These are phyloP conservation scores for Dicycla oo DNA, from an alignment of 2,888 invertebrate genomes.

Conservation along the genomic window DNA sequence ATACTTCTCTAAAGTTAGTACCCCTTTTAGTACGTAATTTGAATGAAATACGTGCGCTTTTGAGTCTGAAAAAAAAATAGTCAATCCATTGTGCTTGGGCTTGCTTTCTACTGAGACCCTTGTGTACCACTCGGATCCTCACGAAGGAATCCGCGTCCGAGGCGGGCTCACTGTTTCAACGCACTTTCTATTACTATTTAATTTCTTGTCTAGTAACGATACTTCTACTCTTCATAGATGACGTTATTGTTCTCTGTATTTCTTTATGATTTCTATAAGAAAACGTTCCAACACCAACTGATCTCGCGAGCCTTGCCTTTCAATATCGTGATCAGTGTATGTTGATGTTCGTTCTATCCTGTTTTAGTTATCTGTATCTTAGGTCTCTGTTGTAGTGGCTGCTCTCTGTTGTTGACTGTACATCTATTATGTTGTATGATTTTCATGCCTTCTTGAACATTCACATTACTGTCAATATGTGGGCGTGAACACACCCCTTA, in stretches of 20 bases:
- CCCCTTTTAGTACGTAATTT: slow-evolving; percentile 81
- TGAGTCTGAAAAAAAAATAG: slow-evolving; percentile 75
- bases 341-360: slow-evolving; percentile 83
- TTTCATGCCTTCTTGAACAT: slow-evolving; percentile 90
- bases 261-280: slow-evolving; percentile 71
- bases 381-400: slow-evolving; percentile 90
- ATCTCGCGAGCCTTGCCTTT: slow-evolving; percentile 70
- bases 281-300: slow-evolving; percentile 77
- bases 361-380: slow-evolving; percentile 87
- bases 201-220: slow-evolving; percentile 76
- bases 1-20: slow-evolving; percentile 81
- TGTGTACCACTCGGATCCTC: slow-evolving; percentile 75
- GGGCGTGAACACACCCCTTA: slow-evolving; percentile 88
- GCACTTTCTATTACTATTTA: slow-evolving; percentile 81
- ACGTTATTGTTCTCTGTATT: slow-evolving; percentile 71
- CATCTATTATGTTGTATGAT: slow-evolving; percentile 89
- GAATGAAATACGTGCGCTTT: slow-evolving; percentile 83
- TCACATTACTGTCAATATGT: slow-evolving; percentile 89
- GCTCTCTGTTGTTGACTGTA: slow-evolving; percentile 90
- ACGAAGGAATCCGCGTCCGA: slow-evolving; percentile 74
- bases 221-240: slow-evolving; percentile 73
- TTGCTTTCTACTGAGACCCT: slow-evolving; percentile 85
- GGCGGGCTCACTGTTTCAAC: slow-evolving; percentile 79
- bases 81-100: slow-evolving; percentile 88
- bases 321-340: slow-evolving; percentile 77